These are phyloP conservation scores for Aurelia aurita complex sp. Pacific DNA, from an alignment of 30 jellyfish, hydroid and myxozoan genomes.

Conservation along the genomic window DNA sequence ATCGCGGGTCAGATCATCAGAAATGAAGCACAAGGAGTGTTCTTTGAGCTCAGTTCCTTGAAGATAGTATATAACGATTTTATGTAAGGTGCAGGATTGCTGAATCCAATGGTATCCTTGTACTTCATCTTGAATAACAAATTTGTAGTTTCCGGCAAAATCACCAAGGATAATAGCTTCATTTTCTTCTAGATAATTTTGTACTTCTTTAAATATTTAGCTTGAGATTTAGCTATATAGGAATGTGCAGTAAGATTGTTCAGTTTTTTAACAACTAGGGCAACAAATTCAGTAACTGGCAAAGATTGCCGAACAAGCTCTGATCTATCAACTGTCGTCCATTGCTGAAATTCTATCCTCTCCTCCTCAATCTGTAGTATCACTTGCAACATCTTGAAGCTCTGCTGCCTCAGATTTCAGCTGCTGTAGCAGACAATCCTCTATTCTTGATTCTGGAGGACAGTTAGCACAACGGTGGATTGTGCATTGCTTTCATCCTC, in stretches of 20 bases:
- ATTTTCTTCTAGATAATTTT: constrained; percentile 55
- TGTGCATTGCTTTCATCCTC: constrained; percentile 71
- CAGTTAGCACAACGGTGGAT: constrained; percentile 64
- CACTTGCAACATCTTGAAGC: too few species aligned
- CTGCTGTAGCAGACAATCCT: constrained; percentile 24
- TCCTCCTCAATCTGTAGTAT: constrained; percentile 35
- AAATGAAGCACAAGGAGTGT: constrained; percentile 61
- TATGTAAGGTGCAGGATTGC: constrained; percentile 50
- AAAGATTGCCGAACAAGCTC: constrained; percentile 19
- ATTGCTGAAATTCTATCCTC: constrained; percentile 48
- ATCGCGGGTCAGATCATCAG: constrained; percentile 63
- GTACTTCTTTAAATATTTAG: constrained; percentile 39
- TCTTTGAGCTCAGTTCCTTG: constrained; percentile 16
- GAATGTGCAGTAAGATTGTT: constrained; percentile 68
- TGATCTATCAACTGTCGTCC: constrained; percentile 77
- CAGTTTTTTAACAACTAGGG: constrained; percentile 30
- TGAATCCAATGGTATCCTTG: constrained; percentile 50
- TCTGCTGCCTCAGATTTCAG: not conserved
- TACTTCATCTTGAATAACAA: constrained; percentile 37
- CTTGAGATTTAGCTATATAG: constrained; percentile 63
- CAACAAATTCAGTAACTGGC: constrained; percentile 50
- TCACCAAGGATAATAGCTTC: constrained; percentile 56
- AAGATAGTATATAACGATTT: constrained; percentile 22
- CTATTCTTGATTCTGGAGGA: constrained; percentile 15
- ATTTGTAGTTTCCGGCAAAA: constrained; percentile 50